Base-by-base conservation (phyloP, 2,797 vertebrate species). In the Gallinago solitaria region DNA sequence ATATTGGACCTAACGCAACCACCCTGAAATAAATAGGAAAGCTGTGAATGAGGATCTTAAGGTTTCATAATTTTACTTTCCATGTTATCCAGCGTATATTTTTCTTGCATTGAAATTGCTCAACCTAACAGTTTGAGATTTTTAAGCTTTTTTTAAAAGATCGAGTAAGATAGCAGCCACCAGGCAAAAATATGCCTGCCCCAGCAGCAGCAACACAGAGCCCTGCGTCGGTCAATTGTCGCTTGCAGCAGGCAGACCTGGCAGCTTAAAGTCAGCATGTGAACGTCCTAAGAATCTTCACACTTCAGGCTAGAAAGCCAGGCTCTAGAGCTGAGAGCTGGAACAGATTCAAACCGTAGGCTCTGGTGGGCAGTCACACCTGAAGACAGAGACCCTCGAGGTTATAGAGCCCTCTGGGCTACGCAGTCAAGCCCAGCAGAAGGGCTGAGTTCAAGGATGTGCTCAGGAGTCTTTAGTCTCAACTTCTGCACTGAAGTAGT, bases 301-400 rank as follows among this genome's bases (percentile, higher is more conserved):
- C 33, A 63, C 18, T 19, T 54, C 19, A 35, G 18, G 28, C 60
- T 60, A 64, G 35, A 81, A 80, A 84, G 43, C 15, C 37, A 33
- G 28, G 27, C 35, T 76, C 59, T 48, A 37, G 53, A 75, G 47
- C 35, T 6, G 13, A 67, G 35, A 76, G 53, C 41, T 43, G 32
- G 37, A 48, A 77, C 4, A 41, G 70, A 16, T 18, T 60, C 1
- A 0, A 15, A 59, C 30, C 1, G 0, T 28, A 41, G 45, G 45
- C 41, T 54, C 18, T 32, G 39, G 61, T 54, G 28, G 50, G 59
- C 27, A 39, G 39, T 27, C 24, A 54, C 16, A 32, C 27, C 16
- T 50, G 21, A 77, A 60, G 50, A 79, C 56, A n/a, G 17, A 50
- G 45, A 64, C 27, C 33, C 23, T 74, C 0, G 0, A 64, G 28